Evolutionary conservation across 2,888 invertebrate species (phyloP).

Genomic region (Netelia inedita): DNA sequence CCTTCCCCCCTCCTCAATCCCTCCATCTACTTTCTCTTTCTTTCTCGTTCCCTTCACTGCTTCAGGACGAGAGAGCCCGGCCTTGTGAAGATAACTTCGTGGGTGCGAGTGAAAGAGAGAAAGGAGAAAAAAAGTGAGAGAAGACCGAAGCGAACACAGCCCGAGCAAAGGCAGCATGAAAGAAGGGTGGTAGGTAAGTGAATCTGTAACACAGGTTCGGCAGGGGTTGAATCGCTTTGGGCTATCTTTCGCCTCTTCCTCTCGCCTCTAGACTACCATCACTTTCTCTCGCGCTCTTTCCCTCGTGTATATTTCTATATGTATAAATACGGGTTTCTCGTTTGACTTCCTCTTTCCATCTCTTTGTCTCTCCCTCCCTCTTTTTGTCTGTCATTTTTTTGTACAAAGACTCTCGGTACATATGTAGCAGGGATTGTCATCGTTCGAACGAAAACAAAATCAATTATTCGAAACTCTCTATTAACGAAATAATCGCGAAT

Average conservation of each 20-base stretch:
- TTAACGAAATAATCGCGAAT: background rate
- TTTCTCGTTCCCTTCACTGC: conserved; percentile 27
- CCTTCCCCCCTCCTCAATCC: background rate
- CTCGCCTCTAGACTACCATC: conserved; percentile 48
- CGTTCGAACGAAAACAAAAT: too few relatives aligned
- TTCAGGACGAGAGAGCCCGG: conserved; percentile 23
- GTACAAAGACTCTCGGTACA: too few relatives aligned
- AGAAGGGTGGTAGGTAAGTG: conserved; percentile 76
- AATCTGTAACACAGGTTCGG: conserved; percentile 79
- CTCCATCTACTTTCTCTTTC: conserved; percentile 9
- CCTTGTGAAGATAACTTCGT: conserved; percentile 38
- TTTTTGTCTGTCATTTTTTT: conserved; percentile 2
- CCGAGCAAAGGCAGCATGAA: conserved; percentile 31
- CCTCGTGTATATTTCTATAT: conserved; percentile 32
- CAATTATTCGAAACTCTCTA: too few relatives aligned
- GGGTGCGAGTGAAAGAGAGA: conserved; percentile 33
- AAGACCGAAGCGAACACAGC: conserved; percentile 27
- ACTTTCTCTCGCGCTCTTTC: conserved; percentile 37
- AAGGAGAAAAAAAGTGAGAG: conserved; percentile 34
- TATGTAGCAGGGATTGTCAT: too few relatives aligned
- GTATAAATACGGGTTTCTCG: conserved; percentile 27
- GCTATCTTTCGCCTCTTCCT: conserved; percentile 75
- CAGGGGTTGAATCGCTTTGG: conserved; percentile 80
- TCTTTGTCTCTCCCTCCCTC: conserved; percentile 27
- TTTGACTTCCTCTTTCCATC: conserved; percentile 43